Conservation (phyloP, 2,113 vertebrate genomes). For the Tyrannus savana region DNA sequence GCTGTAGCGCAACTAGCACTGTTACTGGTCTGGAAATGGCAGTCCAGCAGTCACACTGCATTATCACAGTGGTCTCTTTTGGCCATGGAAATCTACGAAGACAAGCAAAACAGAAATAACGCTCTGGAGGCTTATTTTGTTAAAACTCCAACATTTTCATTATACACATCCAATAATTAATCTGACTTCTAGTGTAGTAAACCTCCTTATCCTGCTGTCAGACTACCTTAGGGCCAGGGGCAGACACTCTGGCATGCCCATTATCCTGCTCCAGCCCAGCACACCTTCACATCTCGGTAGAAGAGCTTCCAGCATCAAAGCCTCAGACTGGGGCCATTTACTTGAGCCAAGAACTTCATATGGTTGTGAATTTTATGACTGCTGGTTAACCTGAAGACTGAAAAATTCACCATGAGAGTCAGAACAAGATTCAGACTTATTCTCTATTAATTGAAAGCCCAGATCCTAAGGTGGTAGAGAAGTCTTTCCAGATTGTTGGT, state of each 20-base stretch:
- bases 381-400: background rate
- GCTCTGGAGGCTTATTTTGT: background rate
- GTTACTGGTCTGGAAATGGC: conserved; percentile 12
- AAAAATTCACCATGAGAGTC: background rate
- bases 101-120: background rate
- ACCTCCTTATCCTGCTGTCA: background rate
- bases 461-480: background rate
- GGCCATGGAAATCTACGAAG: background rate
- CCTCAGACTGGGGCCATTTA: background rate
- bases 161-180: background rate
- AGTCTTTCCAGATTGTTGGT: background rate
- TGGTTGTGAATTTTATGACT: background rate
- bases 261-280: background rate
- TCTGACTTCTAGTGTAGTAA: background rate
- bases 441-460: background rate
- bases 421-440: background rate
- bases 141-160: background rate
- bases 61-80: background rate
- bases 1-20: background rate
- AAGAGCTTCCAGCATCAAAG: background rate
- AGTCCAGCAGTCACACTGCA: conserved; percentile 6
- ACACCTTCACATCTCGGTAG: background rate
- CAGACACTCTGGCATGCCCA: background rate
- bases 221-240: background rate
- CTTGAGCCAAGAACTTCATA: background rate